Evolutionary conservation across 2,888 invertebrate species (phyloP).

Genomic region (Cryptus viduatorius): DNA sequence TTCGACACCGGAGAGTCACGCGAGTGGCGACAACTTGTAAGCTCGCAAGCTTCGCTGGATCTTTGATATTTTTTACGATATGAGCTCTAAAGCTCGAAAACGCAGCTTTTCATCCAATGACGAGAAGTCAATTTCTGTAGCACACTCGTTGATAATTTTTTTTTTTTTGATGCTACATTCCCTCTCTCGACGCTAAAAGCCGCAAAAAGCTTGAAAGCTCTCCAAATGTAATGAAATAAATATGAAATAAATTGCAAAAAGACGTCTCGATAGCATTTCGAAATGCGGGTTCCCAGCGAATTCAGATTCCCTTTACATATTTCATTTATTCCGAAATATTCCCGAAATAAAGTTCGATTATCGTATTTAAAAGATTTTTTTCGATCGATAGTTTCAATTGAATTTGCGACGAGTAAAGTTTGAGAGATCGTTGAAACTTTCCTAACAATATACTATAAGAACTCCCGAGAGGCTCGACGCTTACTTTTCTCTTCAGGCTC

Average conservation of each 20-base stretch:
- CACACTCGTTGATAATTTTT: no score
- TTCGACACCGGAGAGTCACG: background rate
- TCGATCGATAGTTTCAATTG: background rate
- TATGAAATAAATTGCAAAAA: no score
- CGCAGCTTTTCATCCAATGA: background rate
- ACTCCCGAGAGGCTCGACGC: background rate
- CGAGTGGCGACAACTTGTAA: background rate
- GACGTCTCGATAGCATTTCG: no score
- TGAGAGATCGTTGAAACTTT: background rate
- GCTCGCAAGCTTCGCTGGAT: background rate
- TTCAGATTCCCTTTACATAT: no score
- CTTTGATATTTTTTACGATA: background rate
- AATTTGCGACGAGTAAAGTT: background rate
- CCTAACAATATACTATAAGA: background rate
- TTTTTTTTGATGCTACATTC: no score
- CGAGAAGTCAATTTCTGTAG: background rate
- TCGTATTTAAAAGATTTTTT: background rate
- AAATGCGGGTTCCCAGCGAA: no score
- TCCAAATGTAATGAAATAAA: no score
- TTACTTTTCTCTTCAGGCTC: slow-evolving; percentile 74
- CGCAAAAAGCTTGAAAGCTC: no score
- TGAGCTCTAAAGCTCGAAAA: background rate
- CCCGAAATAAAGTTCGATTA: background rate
- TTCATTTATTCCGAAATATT: no score
- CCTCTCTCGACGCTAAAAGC: no score